phyloP scores from a whole-genome alignment of 2,888 invertebrate genomes.

The Poecilobothrus nobilitatus region DNA sequence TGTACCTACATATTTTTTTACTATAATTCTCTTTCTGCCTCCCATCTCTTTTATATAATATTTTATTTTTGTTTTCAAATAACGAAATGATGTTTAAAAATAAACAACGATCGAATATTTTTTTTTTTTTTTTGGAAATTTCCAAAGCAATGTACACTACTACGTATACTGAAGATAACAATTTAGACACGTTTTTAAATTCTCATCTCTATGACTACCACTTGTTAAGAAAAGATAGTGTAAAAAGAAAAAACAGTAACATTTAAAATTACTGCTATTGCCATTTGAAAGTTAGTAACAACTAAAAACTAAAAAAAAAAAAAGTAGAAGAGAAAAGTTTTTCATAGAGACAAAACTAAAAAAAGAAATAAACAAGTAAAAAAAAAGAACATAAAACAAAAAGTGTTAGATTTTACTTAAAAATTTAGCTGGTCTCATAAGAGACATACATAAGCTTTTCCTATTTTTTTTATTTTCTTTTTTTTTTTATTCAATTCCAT shows the following conservation, averaged over 20 bases:
- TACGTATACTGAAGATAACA: not conserved
- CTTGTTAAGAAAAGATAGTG: not conserved
- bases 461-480: not conserved
- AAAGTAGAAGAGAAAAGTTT: not conserved
- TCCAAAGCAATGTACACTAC: not conserved
- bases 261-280: not conserved
- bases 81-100: conserved; percentile 7
- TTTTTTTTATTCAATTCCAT: not conserved
- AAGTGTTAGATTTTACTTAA: not conserved
- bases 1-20: no score
- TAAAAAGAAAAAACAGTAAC: not conserved
- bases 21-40: not conserved
- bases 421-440: not conserved
- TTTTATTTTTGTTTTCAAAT: conserved; percentile 2
- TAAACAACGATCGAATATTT: not conserved
- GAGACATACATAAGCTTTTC: not conserved
- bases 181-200: not conserved
- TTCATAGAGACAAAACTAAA: not conserved
- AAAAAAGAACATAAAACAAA: not conserved
- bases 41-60: not conserved
- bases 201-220: no score
- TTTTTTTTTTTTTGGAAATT: no score
- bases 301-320: not conserved
- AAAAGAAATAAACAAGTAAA: not conserved
- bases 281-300: not conserved